phyloP scores from a whole-genome alignment of 2,113 vertebrate species.

The Capreolus pygargus region DNA sequence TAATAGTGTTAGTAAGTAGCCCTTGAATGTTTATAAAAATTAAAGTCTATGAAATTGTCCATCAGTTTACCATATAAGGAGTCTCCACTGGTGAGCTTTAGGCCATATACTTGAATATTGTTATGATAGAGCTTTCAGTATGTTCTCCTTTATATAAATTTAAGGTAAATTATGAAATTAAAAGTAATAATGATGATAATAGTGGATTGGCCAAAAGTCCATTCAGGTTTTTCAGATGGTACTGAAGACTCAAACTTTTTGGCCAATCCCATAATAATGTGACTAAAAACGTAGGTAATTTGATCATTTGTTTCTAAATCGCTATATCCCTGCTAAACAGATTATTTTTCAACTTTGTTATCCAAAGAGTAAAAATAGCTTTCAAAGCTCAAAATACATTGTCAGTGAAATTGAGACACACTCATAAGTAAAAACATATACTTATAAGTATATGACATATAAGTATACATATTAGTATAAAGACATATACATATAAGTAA shows the following conservation, averaged over 20 bases:
- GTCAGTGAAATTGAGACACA: neutral
- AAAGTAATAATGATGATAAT: neutral
- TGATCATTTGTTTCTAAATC: neutral
- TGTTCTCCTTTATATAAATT: neutral
- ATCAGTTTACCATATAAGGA: neutral
- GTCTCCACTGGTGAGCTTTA: neutral
- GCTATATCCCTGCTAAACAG: neutral
- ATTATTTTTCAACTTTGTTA: neutral
- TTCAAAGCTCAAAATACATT: neutral
- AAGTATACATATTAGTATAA: too few species aligned
- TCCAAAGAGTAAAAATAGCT: neutral
- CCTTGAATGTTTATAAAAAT: neutral
- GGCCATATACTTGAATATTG: neutral
- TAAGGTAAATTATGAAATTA: neutral
- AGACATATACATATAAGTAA: neutral
- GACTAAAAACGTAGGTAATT: neutral
- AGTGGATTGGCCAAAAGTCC: neutral
- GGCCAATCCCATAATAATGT: neutral
- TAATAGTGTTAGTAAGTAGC: neutral
- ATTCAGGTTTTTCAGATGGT: neutral
- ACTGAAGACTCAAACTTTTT: neutral
- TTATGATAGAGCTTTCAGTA: neutral
- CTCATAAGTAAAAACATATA: neutral
- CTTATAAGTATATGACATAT: too few species aligned
- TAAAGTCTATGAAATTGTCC: neutral